Base-by-base conservation (phyloP, 2,797 vertebrate species). In the Helicolenus hilgendorfi region DNA sequence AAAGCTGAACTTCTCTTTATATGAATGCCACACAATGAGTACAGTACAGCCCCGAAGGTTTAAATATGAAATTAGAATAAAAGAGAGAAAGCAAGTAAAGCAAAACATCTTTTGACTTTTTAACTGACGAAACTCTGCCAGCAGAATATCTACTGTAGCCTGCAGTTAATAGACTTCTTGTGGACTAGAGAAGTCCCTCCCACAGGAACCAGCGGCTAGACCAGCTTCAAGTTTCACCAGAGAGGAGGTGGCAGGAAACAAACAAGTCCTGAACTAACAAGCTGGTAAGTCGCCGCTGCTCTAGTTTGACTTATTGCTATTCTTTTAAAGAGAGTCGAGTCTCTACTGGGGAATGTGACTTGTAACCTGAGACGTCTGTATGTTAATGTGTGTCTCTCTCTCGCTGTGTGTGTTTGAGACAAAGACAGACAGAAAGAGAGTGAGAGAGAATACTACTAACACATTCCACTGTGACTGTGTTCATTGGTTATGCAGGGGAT, bases 221-320 rank as follows among this genome's bases (percentile, higher is more conserved):
- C 1, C 10, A 38, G 81, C 9, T 73, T 73, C 45, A 2, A 36
- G 63, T 87, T 81, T 84, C 88, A 81, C 18, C 15, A 7, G 3
- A 69, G 18, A 87, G 29, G 62, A 85, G 14, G 41, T 5, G 3
- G 14, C 38, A 38, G 56, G 26, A 70, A 41, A 76, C 9, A 41
- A 65, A 75, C 69, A 64, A 65, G 10, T 15, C 11, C 14, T 35
- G 31, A 45, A 35, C 7, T 1, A 7, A 20, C n/a, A n/a, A n/a
- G 33, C 55, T 26, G 86, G 88, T 91, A 72, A 87, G 92, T 71
- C 36, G 3, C 55, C 31, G 24, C 4, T 67, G 22, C 20, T 78
- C 26, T 49, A 11, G 2, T 68, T 75, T 41, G 9, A 29, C 41
- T 8, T 2, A 1, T 1, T 1, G n/a, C 41, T 35, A 2, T 24